Percentiles rank a stretch among this genome's conserved stretches.
Conservation (phyloP, 1,140 invertebrate genomes). For the Gyrodactylus bullatarudis region DNA sequence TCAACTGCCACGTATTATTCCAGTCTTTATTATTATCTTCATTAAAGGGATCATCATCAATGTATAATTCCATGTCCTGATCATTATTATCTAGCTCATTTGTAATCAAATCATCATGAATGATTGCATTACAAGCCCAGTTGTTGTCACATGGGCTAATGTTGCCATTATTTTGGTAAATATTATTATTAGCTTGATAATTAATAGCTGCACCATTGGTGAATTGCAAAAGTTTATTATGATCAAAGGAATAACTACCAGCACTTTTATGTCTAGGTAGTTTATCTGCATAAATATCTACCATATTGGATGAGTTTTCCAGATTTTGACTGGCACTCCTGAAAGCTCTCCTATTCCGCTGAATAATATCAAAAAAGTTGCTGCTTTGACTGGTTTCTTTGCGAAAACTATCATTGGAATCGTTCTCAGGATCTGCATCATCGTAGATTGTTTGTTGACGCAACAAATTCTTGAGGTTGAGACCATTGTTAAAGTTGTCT, state of each 20-base stretch:
- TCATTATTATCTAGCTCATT: neutral
- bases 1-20: neutral
- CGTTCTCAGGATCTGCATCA: neutral
- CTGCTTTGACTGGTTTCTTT: neutral
- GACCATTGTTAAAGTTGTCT: neutral
- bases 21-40: neutral
- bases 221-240: too few species aligned
- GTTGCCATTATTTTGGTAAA: neutral
- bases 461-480: neutral
- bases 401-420: neutral
- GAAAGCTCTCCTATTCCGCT: neutral
- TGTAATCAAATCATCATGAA: neutral
- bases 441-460: neutral
- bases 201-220: too few species aligned
- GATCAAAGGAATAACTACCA: neutral
- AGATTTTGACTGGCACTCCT: neutral
- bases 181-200: neutral
- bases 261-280: neutral
- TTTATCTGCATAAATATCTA: neutral
- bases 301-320: too few species aligned
- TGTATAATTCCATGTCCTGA: too few species aligned
- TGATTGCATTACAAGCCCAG: neutral
- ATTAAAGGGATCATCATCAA: too few species aligned
- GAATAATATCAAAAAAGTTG: neutral
- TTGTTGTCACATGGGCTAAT: neutral